phyloP scores from a whole-genome alignment of 2,113 vertebrate species.

The Apodemus sylvaticus region DNA sequence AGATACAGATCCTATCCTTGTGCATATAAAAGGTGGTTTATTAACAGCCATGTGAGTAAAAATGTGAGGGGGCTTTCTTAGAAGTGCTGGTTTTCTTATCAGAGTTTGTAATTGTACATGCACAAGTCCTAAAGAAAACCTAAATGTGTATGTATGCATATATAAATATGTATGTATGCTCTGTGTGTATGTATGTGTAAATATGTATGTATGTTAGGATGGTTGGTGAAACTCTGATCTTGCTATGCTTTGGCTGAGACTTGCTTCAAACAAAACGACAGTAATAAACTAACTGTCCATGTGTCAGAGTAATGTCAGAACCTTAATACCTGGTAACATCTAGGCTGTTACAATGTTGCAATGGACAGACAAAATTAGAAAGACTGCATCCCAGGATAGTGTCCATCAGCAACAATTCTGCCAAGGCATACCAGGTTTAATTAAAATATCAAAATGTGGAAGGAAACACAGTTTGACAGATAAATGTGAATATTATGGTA shows the following conservation, averaged over 20 bases:
- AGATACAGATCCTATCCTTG: not conserved
- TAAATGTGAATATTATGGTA: conserved; percentile 48
- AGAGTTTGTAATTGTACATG: not conserved
- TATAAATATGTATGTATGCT: no score
- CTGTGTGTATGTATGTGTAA: no score
- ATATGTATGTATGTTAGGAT: not conserved
- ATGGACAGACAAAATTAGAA: not conserved
- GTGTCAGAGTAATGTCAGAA: not conserved
- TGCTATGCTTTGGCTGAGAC: not conserved
- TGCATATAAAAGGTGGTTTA: not conserved
- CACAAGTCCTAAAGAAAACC: not conserved
- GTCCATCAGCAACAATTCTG: conserved; percentile 53
- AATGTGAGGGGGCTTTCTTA: not conserved
- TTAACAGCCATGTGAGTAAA: not conserved
- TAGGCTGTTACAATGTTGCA: conserved; percentile 14
- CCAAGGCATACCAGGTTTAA: conserved; percentile 56
- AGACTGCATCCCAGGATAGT: conserved; percentile 36
- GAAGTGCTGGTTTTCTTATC: not conserved
- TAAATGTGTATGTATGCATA: not conserved
- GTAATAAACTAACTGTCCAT: not conserved
- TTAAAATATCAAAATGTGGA: conserved; percentile 53
- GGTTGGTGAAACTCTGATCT: not conserved
- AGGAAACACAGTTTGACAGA: conserved; percentile 62
- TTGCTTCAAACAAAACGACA: not conserved
- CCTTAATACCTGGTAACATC: not conserved